Evolutionary conservation across 2,797 vertebrate species (phyloP), one percentile per base, ranked within the genome.

Genomic region (Amazona finschi): DNA sequence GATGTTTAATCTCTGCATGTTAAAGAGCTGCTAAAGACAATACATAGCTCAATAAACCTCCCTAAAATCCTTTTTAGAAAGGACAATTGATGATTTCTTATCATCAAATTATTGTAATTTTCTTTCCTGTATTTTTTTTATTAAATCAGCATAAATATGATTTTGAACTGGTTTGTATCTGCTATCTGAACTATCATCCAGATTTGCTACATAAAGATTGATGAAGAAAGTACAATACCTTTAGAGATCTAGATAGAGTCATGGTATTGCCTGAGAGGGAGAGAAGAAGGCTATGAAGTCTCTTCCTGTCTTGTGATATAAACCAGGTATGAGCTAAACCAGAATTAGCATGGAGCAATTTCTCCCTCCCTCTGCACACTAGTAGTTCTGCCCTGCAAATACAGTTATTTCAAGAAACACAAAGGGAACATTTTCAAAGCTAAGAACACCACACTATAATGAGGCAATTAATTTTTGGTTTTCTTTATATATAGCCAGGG

Each of bases 161-260:
- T 81, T 81, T 90, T 52, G 81, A 94, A 46, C 55, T 91, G 70
- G 39, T 86, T 83, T 88, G 5, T 28, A 86, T 90, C 57, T 93
- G 74, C 81, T 88, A 71, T 38, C 92, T 89, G 11, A 90, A 79
- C 95, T 84, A 86, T 66, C 49, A 64, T 70, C 43, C 53, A 82
- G 77, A 52, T 61, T 76, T 75, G 11, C 87, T 92, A 65, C 75
- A 39, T 57, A 78, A 72, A 50, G 71, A 95, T 12, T 39, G 67
- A 12, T 65, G 30, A 83, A 69, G 61, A 88, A 67, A 94, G 78
- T 36, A 47, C 52, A 61, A 65, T 18, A 28, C 16, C 16, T 57
- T 65, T 50, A 57, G 70, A 90, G 39, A 61, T 66, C 33, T 25
- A 71, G 38, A 33, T 53, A 58, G 4, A 61, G 20, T 43, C 30